These are phyloP conservation scores for Bombus pyrosoma DNA, from an alignment of 1,140 invertebrate species.

Conservation along the genomic window DNA sequence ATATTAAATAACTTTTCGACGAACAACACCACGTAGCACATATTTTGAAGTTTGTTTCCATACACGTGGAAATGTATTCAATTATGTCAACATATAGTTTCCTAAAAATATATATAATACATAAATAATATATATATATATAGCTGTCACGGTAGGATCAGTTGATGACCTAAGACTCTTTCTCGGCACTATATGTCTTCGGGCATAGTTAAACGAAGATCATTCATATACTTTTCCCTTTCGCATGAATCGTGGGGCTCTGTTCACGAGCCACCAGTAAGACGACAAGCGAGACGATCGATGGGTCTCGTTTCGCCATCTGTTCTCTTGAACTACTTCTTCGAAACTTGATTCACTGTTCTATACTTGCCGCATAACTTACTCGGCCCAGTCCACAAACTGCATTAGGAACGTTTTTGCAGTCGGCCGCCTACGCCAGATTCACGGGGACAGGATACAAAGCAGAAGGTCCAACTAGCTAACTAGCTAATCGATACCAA, in stretches of 20 bases:
- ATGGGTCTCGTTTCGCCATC: conserved; percentile 62
- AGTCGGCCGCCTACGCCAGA: conserved; percentile 31
- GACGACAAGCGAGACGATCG: conserved; percentile 61
- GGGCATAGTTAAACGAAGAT: neutral
- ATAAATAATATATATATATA: too few relatives aligned
- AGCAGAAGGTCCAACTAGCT: conserved; percentile 6
- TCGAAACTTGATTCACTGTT: conserved; percentile 58
- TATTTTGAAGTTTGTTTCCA: too few relatives aligned
- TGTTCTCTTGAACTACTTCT: conserved; percentile 59
- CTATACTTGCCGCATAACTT: conserved; percentile 60
- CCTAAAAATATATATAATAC: neutral
- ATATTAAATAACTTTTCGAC: neutral
- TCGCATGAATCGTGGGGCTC: neutral
- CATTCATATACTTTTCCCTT: conserved; percentile 11
- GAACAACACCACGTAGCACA: neutral
- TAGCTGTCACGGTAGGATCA: too few relatives aligned
- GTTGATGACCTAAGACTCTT: neutral
- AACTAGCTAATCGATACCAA: neutral
- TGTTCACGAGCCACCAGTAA: conserved; percentile 18
- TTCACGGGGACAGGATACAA: conserved; percentile 18
- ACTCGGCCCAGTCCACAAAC: conserved; percentile 40
- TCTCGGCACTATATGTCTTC: neutral
- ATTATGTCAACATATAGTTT: neutral
- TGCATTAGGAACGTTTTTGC: conserved; percentile 55
- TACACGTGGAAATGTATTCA: too few relatives aligned